Evolutionary conservation across 2,113 vertebrate genomes (phyloP).

Genomic region (Oryzias celebensis): DNA sequence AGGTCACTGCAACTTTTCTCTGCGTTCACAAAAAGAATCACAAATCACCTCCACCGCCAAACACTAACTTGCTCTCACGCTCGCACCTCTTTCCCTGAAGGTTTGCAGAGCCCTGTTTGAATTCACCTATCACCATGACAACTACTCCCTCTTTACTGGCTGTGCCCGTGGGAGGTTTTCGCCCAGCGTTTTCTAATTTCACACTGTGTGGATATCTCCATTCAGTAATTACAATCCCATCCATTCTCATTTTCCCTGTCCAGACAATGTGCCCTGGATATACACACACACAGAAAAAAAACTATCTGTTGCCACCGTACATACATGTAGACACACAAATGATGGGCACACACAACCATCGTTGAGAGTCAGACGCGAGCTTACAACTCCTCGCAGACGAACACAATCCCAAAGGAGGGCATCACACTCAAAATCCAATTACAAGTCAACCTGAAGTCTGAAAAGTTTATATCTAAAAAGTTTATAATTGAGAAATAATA

Average conservation of each 20-base stretch:
- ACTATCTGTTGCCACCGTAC: conserved; percentile 33
- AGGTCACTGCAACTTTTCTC: conserved; percentile 56
- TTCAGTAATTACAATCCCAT: conserved; percentile 76
- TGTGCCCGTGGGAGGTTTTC: conserved; percentile 66
- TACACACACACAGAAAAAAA: conserved; percentile 32
- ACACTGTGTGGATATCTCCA: conserved; percentile 79
- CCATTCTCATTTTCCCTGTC: conserved; percentile 74
- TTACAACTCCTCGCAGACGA: conserved; percentile 42
- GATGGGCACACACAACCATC: conserved; percentile 12
- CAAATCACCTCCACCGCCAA: conserved; percentile 5
- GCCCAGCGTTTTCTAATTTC: conserved; percentile 76
- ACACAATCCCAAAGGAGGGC: conserved; percentile 45
- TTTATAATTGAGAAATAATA: conserved; percentile 55
- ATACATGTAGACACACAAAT: conserved; percentile 30
- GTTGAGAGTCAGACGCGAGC: conserved; percentile 53
- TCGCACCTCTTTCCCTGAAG: conserved; percentile 60
- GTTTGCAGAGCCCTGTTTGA: conserved; percentile 63
- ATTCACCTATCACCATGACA: conserved; percentile 76
- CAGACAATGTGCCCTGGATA: conserved; percentile 67
- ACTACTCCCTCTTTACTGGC: conserved; percentile 67
- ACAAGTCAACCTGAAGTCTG: conserved; percentile 31
- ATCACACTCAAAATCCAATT: conserved; percentile 68
- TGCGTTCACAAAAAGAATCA: conserved; percentile 26
- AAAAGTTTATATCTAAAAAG: conserved; percentile 52
- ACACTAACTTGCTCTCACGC: conserved; percentile 18